Evolutionary conservation across 2,797 vertebrate species (phyloP).

Genomic region (Halcyon smyrnensis): DNA sequence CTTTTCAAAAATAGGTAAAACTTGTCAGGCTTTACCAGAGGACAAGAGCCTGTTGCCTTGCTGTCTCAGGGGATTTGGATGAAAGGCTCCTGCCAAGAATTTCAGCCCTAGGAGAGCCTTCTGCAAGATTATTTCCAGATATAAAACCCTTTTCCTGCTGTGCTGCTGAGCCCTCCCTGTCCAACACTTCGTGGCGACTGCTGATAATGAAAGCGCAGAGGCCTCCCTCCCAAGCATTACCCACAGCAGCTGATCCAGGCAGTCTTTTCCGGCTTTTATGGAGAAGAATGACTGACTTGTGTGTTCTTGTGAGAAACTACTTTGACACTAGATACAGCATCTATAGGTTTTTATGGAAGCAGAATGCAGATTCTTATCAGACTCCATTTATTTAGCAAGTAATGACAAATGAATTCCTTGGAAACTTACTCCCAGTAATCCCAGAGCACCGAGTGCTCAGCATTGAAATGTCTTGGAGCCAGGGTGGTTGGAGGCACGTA

Average conservation of each 20-base stretch:
- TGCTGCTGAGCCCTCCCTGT: neutral
- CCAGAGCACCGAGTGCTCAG: rapidly evolving
- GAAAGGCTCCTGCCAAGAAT: slow-evolving; percentile 51
- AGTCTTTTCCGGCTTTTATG: slow-evolving; percentile 71
- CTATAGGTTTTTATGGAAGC: slow-evolving; percentile 49
- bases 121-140: slow-evolving; percentile 57
- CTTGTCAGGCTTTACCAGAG: neutral
- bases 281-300: slow-evolving; percentile 59
- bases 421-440: slow-evolving; percentile 15
- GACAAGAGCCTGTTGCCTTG: neutral
- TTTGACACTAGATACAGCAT: slow-evolving; percentile 46
- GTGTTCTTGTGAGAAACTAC: slow-evolving; percentile 65
- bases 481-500: slow-evolving; percentile 46
- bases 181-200: neutral
- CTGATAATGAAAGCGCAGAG: slow-evolving; percentile 19
- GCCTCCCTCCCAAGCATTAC: neutral
- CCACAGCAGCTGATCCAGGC: slow-evolving; percentile 31
- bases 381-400: slow-evolving; percentile 31
- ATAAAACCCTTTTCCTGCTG: slow-evolving; percentile 54
- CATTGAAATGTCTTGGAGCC: neutral
- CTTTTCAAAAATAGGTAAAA: neutral
- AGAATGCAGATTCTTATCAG: slow-evolving; percentile 68
- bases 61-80: neutral
- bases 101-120: slow-evolving; percentile 38
- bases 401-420: slow-evolving; percentile 65